These are phyloP conservation scores for Coenonympha arcania DNA, from an alignment of 2,888 invertebrate genomes.

Conservation along the genomic window DNA sequence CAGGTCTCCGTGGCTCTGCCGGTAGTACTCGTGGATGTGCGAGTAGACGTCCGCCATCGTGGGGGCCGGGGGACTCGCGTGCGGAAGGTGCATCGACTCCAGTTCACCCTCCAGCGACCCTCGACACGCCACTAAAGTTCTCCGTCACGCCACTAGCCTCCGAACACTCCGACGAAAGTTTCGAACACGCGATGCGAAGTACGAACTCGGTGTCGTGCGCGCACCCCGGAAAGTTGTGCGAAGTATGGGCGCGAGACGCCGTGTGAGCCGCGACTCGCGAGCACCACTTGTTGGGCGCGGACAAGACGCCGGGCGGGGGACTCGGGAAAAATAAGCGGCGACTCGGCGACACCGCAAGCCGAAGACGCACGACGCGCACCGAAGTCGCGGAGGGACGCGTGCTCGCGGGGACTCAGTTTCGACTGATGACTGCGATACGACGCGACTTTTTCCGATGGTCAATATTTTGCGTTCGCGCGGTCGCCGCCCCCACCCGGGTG, in stretches of 20 bases:
- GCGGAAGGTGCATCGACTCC: conserved; percentile 80
- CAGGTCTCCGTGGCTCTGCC: conserved; percentile 93
- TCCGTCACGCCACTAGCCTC: conserved; percentile 54
- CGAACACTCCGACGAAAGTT: conserved; percentile 54
- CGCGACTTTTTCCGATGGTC: conserved; percentile 76
- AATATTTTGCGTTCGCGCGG: conserved; percentile 75
- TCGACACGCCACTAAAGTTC: conserved; percentile 63
- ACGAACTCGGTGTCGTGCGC: conserved; percentile 46
- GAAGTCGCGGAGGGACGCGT: conserved; percentile 66
- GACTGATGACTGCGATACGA: conserved; percentile 76
- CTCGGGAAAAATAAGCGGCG: conserved; percentile 60
- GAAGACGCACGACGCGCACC: conserved; percentile 69
- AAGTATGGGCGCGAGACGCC: conserved; percentile 66
- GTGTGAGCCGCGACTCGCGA: conserved; percentile 39
- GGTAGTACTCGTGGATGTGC: conserved; percentile 83
- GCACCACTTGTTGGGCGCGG: conserved; percentile 70
- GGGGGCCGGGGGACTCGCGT: conserved; percentile 72
- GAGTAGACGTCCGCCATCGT: conserved; percentile 83
- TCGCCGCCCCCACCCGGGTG: conserved; percentile 71
- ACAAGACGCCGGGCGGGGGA: conserved; percentile 68
- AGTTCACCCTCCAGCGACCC: conserved; percentile 53
- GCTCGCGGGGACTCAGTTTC: conserved; percentile 69
- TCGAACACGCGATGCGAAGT: conserved; percentile 43
- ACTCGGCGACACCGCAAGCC: conserved; percentile 65
- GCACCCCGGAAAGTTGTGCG: conserved; percentile 61